Evolutionary conservation across 2,113 vertebrate species (phyloP).

Genomic region (Capreolus pygargus): DNA sequence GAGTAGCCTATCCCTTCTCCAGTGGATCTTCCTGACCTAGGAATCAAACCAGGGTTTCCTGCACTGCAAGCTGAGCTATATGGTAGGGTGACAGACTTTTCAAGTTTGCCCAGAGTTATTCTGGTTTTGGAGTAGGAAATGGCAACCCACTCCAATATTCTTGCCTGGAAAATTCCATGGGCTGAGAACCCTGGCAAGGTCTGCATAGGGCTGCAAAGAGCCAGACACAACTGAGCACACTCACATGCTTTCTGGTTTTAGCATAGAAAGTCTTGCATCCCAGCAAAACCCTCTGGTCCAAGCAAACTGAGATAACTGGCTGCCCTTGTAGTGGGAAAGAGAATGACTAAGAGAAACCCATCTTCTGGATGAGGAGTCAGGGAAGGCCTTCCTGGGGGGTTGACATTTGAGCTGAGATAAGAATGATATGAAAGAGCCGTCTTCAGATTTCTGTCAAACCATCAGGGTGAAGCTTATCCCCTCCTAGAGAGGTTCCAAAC

Average conservation of each 20-base stretch:
- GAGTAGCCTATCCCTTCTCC: not conserved
- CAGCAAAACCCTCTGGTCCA: not conserved
- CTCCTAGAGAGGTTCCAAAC: not conserved
- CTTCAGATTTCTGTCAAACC: not conserved
- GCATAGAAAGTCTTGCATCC: not conserved
- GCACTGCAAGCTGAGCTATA: rapidly evolving
- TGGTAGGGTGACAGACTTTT: not conserved
- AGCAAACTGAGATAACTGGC: not conserved
- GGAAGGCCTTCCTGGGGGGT: not conserved
- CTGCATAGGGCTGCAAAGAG: not conserved
- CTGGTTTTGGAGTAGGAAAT: not conserved
- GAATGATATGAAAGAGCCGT: not conserved
- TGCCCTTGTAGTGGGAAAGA: not conserved
- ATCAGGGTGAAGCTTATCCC: not conserved
- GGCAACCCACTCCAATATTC: not conserved
- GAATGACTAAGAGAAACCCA: not conserved
- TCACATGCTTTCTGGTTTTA: not conserved
- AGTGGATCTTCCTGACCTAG: not conserved
- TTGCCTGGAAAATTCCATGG: not conserved
- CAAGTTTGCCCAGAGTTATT: not conserved
- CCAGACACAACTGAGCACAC: not conserved
- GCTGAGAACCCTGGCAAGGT: not conserved
- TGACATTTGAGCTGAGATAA: not conserved
- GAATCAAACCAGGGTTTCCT: not conserved
- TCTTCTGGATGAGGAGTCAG: not conserved